Conservation (phyloP, 2,888 invertebrate species). For the Brachylomia viminalis region DNA sequence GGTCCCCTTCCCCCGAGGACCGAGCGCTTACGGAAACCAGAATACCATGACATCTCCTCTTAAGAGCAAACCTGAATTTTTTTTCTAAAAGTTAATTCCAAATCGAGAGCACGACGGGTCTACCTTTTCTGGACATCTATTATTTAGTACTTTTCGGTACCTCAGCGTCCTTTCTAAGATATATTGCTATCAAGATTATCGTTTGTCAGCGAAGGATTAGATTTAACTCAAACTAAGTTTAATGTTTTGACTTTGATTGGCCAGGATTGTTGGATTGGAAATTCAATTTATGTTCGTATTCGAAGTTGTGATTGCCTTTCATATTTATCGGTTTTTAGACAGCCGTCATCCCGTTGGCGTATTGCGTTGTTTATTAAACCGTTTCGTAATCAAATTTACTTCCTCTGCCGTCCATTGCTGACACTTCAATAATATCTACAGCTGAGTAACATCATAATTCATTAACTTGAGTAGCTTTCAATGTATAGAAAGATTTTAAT, state of each 20-base stretch:
- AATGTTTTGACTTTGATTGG: constrained; percentile 59
- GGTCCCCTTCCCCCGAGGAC: constrained; percentile 82
- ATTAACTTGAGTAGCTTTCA: constrained; percentile 18
- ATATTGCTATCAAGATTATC: constrained; percentile 65
- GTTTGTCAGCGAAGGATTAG: constrained; percentile 72
- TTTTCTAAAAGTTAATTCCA: constrained; percentile 34
- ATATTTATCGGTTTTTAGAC: constrained; percentile 53
- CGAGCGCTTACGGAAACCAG: constrained; percentile 82
- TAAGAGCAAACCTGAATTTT: constrained; percentile 69
- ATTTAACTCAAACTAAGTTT: constrained; percentile 53
- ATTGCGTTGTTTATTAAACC: constrained; percentile 16
- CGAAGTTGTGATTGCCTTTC: constrained; percentile 48
- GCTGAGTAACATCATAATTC: constrained; percentile 10
- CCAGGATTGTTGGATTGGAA: constrained; percentile 44
- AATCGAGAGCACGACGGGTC: constrained; percentile 64
- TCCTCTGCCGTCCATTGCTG: not conserved
- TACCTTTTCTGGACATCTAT: constrained; percentile 69
- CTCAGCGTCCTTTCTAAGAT: constrained; percentile 67
- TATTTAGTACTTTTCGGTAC: constrained; percentile 75
- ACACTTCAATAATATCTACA: constrained; percentile 8
- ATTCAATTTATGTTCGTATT: constrained; percentile 56
- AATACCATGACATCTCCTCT: constrained; percentile 78
- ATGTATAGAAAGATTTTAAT: constrained; percentile 10
- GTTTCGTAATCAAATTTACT: constrained; percentile 3
- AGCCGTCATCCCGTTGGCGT: constrained; percentile 12